Base-by-base conservation (phyloP, 1,140 invertebrate species). In the Drosophila bipectinata region DNA sequence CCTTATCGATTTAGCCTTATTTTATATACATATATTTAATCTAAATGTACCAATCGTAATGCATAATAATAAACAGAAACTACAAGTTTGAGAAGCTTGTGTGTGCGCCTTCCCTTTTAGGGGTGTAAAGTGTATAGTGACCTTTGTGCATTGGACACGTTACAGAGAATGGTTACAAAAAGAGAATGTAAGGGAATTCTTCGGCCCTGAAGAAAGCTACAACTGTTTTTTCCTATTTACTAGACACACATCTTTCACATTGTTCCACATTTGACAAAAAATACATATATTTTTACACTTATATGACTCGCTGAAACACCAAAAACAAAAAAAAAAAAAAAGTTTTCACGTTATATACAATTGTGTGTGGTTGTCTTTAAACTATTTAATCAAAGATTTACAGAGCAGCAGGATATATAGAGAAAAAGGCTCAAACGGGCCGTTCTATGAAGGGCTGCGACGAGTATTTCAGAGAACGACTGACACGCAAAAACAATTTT, bases 21-120 rank as follows among this genome's bases (percentile, higher is more conserved):
- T 4, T 26, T 45, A 44, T 44, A 44, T 18, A 44, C 34, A 44
- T 3, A 44, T 44, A 44, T 44, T 44, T 37, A 12, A 12, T 37
- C 34, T 37, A 12, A 37, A 37, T 37, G 34, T 37, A 37, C 34
- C 34, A 12, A 37, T 37, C 10, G 10, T 37, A 37, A 10, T 49
- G 26, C 24, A 28, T n/a, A 30, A 30, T 9, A 37, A 56, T 62
- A 41, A 56, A 41, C 12, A 2, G 26, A 41, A 44, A 41, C 28
- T 59, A 15, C 12, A 26, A 49, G 18, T 18, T 30, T 14, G n/a
- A 59, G 15, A 21, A 39, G 30, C 47, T 32, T 59, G n/a, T 59
- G 56, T 30, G 34, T n/a, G 34, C 34, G 32, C 8, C 32, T 32
- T 32, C 32, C 32, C 15, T 6, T 1, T 1, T 7, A 6, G 1